Evolutionary conservation across 2,797 vertebrate genomes (phyloP), one percentile per base, ranked within the genome.

Genomic region (Tokudaia muenninki): DNA sequence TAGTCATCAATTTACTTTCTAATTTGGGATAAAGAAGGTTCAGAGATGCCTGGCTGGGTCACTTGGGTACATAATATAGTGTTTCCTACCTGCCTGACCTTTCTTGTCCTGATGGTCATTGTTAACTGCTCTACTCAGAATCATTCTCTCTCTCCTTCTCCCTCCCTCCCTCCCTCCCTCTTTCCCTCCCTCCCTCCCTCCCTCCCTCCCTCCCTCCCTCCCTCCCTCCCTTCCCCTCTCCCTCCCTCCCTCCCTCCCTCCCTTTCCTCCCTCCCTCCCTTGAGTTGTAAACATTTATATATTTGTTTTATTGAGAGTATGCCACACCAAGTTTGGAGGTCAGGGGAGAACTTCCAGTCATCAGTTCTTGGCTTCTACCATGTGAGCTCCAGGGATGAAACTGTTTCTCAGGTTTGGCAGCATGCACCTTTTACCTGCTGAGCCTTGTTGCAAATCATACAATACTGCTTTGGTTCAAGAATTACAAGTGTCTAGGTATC

Each of bases 1-100:
- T 6, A 67, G 37, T 74, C 9, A 65, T 34, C 61, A 79, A 26
- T 75, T 92, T 59, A 61, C 14, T 14, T 89, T 77, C 57, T 44
- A 31, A 81, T 52, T 4, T 93, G 67, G 80, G 34, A 41, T 47
- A 87, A 89, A 75, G 47, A 83, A 94, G 82, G 72, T n/a, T 65
- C 34, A 75, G 55, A 81, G 74, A 47, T 80, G 5, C 31, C 31
- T 14, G 55, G 6, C 21, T 50, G 44, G 59, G 24, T 91, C 34
- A 21, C 34, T 34, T 52, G 82, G 12, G 3, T 88, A 16, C 52
- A 44, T 74, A 24, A 34, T 61, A 67, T 37, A 44, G 44, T 75
- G 61, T 29, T 86, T n/a, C 26, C 26, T 63, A 24, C 26, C 37
- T 63, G 37, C 4, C 41, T 81, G 19, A 34, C 14, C 29, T 63